phyloP scores from a whole-genome alignment of 1,140 invertebrate species.

The Rhyzopertha dominica region DNA sequence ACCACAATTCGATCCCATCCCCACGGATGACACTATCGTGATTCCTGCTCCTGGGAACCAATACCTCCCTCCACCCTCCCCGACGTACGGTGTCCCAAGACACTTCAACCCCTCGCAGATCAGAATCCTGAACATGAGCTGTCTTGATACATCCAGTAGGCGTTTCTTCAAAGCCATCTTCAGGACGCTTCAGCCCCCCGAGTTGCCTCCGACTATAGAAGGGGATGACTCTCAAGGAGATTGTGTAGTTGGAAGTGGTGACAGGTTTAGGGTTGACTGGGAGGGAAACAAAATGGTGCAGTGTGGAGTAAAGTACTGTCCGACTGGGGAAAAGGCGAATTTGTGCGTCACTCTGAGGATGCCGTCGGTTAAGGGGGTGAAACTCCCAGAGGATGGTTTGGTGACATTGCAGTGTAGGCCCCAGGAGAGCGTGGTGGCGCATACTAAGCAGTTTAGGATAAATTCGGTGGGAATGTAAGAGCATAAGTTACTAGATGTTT shows the following conservation, averaged over 20 bases:
- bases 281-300: constrained; percentile 26
- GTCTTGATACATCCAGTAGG: constrained; percentile 21
- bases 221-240: constrained; percentile 18
- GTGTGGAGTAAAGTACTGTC: constrained; percentile 46
- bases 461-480: constrained; percentile 43
- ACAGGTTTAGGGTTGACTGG: constrained; percentile 24
- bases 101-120: constrained; percentile 14
- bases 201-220: constrained; percentile 6
- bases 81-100: background rate
- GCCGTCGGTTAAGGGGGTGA: constrained; percentile 55
- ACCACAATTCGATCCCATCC: constrained; percentile 8
- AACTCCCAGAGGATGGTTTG: constrained; percentile 56
- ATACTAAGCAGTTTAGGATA: constrained; percentile 49
- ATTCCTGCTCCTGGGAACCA: constrained; percentile 17
- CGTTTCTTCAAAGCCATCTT: constrained; percentile 5
- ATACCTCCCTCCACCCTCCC: constrained; percentile 20
- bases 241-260: constrained; percentile 16
- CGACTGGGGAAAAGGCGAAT: constrained; percentile 27
- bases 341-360: constrained; percentile 58
- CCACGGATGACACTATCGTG: constrained; percentile 23
- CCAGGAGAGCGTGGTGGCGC: constrained; percentile 54
- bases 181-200: constrained; percentile 11
- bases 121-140: constrained; percentile 35
- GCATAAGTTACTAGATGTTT: too few relatives aligned
- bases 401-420: constrained; percentile 59